A percentile compares a stretch with the other conserved stretches of the same genome.
Conservation (phyloP, 2,113 vertebrate species). For the Heteronetta atricapilla region DNA sequence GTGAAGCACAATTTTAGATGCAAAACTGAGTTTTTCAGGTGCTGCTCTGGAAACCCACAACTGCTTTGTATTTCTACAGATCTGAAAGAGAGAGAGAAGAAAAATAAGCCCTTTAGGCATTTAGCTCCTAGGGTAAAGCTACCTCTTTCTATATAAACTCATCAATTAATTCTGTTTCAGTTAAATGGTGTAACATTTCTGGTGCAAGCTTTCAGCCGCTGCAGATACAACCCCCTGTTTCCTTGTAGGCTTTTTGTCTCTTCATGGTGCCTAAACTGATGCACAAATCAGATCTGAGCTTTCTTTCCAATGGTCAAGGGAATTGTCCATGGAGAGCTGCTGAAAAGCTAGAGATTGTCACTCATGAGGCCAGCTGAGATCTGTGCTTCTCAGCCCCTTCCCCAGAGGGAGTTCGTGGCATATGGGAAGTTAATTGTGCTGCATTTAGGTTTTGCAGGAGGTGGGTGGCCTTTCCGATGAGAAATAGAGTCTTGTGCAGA, state of each 20-base stretch:
- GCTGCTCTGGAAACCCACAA: constrained; percentile 56
- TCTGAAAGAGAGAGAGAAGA: constrained; percentile 86
- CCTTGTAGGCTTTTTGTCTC: constrained; percentile 54
- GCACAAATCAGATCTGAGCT: not conserved
- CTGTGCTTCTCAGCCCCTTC: not conserved
- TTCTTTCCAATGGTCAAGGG: fast-evolving
- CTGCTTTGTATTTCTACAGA: constrained; percentile 88
- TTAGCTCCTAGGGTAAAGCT: constrained; percentile 86
- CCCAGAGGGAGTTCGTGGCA: not conserved
- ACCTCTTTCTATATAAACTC: constrained; percentile 64
- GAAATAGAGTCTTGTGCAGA: not conserved
- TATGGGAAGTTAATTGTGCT: fast-evolving
- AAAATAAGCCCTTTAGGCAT: constrained; percentile 82
- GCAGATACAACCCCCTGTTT: constrained; percentile 43
- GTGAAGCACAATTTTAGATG: not conserved
- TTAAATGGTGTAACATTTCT: not conserved
- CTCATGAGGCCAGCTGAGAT: not conserved
- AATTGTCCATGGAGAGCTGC: fast-evolving
- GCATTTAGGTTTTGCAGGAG: no score
- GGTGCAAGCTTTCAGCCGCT: constrained; percentile 43
- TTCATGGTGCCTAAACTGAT: not conserved
- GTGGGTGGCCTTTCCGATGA: not conserved
- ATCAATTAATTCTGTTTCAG: constrained; percentile 69
- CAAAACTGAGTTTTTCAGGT: not conserved
- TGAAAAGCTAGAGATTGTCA: not conserved